phyloP scores from a whole-genome alignment of 2,113 vertebrate genomes.

The Polyodon spathula region DNA sequence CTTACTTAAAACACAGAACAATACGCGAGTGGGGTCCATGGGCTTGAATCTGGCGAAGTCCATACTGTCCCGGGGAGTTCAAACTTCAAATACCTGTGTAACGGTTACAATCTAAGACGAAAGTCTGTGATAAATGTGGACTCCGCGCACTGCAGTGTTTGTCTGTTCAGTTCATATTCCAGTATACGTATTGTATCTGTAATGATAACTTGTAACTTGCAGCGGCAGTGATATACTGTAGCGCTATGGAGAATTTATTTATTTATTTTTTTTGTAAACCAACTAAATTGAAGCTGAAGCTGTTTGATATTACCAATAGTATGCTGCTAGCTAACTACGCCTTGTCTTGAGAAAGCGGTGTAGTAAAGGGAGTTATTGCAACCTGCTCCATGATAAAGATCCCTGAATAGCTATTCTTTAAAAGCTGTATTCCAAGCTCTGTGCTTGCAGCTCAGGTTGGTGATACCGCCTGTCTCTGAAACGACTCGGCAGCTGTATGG shows the following conservation, averaged over 20 bases:
- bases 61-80: slow-evolving; percentile 27
- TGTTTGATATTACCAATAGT: too few species aligned
- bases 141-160: slow-evolving; percentile 38
- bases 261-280: too few species aligned
- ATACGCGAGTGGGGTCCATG: slow-evolving; percentile 46
- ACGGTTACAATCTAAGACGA: not conserved
- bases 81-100: not conserved
- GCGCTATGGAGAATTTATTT: not conserved
- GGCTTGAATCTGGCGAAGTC: slow-evolving; percentile 46
- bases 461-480: slow-evolving; percentile 27
- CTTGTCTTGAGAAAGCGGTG: slow-evolving; percentile 3
- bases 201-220: slow-evolving; percentile 31
- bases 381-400: slow-evolving; percentile 15
- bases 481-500: slow-evolving; percentile 36
- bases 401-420: slow-evolving; percentile 32
- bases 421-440: slow-evolving; percentile 42
- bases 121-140: slow-evolving; percentile 9
- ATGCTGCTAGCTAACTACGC: too few species aligned
- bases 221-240: slow-evolving; percentile 18
- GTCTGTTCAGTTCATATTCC: slow-evolving; percentile 51
- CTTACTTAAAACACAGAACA: slow-evolving; percentile 48
- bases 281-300: too few species aligned
- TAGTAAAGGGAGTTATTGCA: slow-evolving; percentile 15
- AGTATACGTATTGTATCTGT: slow-evolving; percentile 40
- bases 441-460: slow-evolving; percentile 32